These are phyloP conservation scores for Tenthredo notha DNA, from an alignment of 2,888 invertebrate genomes.

Conservation along the genomic window DNA sequence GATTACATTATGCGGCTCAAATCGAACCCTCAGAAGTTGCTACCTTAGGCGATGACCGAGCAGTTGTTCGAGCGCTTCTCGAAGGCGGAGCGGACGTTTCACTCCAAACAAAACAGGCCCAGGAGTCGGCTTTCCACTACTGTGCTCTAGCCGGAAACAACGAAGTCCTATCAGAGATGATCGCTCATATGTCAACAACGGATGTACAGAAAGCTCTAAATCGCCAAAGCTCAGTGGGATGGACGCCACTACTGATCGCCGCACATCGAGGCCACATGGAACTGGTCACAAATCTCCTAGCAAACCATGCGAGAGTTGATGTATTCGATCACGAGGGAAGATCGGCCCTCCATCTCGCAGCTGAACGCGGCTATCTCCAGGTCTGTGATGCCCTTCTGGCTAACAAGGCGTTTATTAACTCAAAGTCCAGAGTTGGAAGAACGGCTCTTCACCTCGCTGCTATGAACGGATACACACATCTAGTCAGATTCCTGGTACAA, in stretches of 20 bases:
- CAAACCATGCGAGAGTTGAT: slow-evolving; percentile 98
- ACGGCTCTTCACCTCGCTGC: slow-evolving; percentile 98
- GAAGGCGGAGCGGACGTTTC: slow-evolving; percentile 95
- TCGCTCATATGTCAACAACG: slow-evolving; percentile 92
- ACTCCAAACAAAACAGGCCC: slow-evolving; percentile 89
- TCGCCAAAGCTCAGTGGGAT: slow-evolving; percentile 95
- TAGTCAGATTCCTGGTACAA: slow-evolving; percentile 94
- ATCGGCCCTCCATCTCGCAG: slow-evolving; percentile 96
- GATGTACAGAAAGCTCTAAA: slow-evolving; percentile 97
- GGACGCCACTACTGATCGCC: slow-evolving; percentile 98
- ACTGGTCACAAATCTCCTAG: slow-evolving; percentile 92
- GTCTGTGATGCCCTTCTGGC: slow-evolving; percentile 94
- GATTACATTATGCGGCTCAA: slow-evolving; percentile 96
- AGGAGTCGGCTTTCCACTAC: slow-evolving; percentile 97
- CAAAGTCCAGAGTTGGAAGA: slow-evolving; percentile 97
- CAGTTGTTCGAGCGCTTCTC: slow-evolving; percentile 93
- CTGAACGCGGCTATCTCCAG: slow-evolving; percentile 93
- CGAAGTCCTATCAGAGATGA: slow-evolving; percentile 96
- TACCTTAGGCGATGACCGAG: slow-evolving; percentile 87
- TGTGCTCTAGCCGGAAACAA: slow-evolving; percentile 97
- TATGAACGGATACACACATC: slow-evolving; percentile 95
- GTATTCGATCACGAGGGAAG: slow-evolving; percentile 98
- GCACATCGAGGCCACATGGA: slow-evolving; percentile 97
- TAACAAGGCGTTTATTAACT: slow-evolving; percentile 99
- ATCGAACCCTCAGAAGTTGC: slow-evolving; percentile 90